Evolutionary conservation across 2,113 vertebrate genomes (phyloP), one percentile per base, ranked within the genome.

Genomic region (Sterrhoptilus dennistouni): DNA sequence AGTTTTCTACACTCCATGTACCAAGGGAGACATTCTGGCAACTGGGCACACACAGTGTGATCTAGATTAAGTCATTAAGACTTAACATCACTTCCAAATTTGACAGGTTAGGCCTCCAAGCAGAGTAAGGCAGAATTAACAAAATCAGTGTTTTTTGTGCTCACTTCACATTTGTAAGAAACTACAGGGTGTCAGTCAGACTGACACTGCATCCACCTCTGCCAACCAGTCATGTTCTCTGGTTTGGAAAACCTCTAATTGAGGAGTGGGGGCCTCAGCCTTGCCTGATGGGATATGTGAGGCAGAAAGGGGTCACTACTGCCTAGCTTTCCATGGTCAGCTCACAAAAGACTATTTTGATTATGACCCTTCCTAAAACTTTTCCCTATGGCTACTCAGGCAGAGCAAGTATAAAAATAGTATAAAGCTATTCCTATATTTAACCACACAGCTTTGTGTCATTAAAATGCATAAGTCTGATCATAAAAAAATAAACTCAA

Each of bases 121-220:
- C 1, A 3, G 87, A 95, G 66, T 28, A 84, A 89, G 69, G 28
- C 54, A 84, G 79, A 92, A 89, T 0, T 17, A 93, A 90, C 7
- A 16, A 89, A 95, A 94, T 44, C 69, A 82, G 72, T 60, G 29
- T 68, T 93, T 95, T 85, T 81, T 82, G n/a, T 53, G 60, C 68
- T 86, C 52, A 64, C 42, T 84, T 90, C 54, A 47, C 69, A 80
- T 90, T 82, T 77, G 36, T 82, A 68, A 90, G 89, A 95, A 97
- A 97, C 75, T 82, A 96, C 28, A 87, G 81, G 78, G 78, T 94
- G 81, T 88, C 96, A 96, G 71, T 82, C 93, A 66, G 84, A 74
- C 28, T 50, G 87, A 93, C 87, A 90, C 17, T 50, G 83, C 5
- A 1, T 76, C 90, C 89, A 89, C 54, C 27, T 91, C 90, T 92